Percentiles rank a stretch among this genome's conserved stretches.
These are phyloP conservation scores for Etheostoma nigrum DNA, from an alignment of 2,797 vertebrate species.

Conservation along the genomic window DNA sequence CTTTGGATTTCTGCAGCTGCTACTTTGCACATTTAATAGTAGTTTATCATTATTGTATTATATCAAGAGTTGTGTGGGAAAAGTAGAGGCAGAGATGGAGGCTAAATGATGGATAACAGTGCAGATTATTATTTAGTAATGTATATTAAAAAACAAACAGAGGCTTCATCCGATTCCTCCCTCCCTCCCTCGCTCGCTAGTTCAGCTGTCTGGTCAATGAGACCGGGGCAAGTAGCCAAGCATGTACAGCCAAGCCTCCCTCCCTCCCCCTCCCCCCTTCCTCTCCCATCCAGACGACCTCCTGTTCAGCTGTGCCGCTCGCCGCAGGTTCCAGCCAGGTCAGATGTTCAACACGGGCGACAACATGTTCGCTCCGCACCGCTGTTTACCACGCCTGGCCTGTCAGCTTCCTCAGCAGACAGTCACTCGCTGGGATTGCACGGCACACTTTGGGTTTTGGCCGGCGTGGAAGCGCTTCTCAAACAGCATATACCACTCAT, in stretches of 20 bases:
- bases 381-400: conserved; percentile 66
- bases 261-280: conserved; percentile 44
- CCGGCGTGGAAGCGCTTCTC: background rate
- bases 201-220: conserved; percentile 97
- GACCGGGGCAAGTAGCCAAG: conserved; percentile 92
- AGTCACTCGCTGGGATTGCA: background rate
- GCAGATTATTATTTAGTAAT: conserved; percentile 49
- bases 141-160: conserved; percentile 35
- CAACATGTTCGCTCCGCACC: conserved; percentile 80
- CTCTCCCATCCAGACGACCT: conserved; percentile 85
- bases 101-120: conserved; percentile 11
- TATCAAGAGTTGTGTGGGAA: too few species aligned
- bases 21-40: too few species aligned
- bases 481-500: conserved; percentile 32
- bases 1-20: too few species aligned
- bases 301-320: conserved; percentile 86
- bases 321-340: conserved; percentile 92
- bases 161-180: conserved; percentile 44
- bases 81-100: conserved; percentile 12
- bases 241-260: conserved; percentile 84
- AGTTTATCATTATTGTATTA: too few species aligned
- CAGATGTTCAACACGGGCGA: conserved; percentile 87
- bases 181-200: conserved; percentile 69
- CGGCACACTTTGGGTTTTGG: background rate
- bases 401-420: conserved; percentile 13